Percentiles rank a stretch among this genome's conserved stretches.
These are phyloP conservation scores for Aleiodes leptofemur DNA, from an alignment of 2,888 invertebrate species.

Conservation along the genomic window DNA sequence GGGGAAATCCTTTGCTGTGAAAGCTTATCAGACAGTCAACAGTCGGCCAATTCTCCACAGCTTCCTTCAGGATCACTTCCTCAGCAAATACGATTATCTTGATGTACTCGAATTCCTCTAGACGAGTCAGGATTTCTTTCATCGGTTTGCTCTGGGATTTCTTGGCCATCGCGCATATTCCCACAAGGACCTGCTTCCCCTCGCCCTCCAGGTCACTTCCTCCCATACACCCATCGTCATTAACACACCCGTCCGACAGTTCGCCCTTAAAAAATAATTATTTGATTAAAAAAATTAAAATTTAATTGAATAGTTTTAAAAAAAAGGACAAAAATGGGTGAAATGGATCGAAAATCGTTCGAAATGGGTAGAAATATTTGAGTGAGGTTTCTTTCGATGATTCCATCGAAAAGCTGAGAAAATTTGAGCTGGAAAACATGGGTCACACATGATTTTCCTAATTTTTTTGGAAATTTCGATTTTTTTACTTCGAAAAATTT, in stretches of 20 bases:
- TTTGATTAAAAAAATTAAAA: conserved; percentile 46
- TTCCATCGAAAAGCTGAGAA: no score
- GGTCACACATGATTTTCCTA: no score
- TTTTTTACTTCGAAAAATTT: no score
- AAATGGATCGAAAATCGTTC: no score
- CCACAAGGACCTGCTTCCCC: conserved; percentile 96
- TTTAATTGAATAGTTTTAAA: neutral
- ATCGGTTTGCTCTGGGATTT: conserved; percentile 99
- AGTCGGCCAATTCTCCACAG: conserved; percentile 98
- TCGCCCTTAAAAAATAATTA: conserved; percentile 78
- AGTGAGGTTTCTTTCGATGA: no score
- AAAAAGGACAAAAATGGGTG: neutral
- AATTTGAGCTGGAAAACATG: no score
- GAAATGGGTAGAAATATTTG: no score
- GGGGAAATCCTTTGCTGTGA: conserved; percentile 98
- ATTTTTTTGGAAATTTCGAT: no score
- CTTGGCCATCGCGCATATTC: conserved; percentile 99
- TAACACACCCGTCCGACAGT: conserved; percentile 83
- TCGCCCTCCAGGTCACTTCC: conserved; percentile 76
- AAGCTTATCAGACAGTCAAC: conserved; percentile 99
- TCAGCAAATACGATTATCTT: conserved; percentile 97
- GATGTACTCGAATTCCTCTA: conserved; percentile 97
- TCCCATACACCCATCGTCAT: conserved; percentile 77
- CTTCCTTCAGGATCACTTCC: conserved; percentile 95
- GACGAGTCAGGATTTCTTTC: conserved; percentile 97